Conservation (phyloP, 2,113 vertebrate genomes). For the Neotragus pygmaeus region DNA sequence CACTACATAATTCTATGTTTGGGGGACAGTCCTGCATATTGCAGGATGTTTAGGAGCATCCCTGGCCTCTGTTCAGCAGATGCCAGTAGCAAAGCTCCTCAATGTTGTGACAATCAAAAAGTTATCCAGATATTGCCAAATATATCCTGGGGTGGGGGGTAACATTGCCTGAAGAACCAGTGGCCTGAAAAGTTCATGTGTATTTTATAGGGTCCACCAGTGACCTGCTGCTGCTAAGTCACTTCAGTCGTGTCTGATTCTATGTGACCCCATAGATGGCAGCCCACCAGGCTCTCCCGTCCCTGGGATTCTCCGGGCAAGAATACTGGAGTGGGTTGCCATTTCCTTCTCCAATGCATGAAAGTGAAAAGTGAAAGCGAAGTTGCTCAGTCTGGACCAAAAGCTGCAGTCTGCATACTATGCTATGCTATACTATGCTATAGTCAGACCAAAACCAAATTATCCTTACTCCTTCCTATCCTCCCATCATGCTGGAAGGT, state of each 20-base stretch:
- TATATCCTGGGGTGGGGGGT: neutral
- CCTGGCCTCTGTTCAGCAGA: neutral
- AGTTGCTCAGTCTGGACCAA: neutral
- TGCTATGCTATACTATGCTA: too few species aligned
- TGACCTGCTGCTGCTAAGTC: neutral
- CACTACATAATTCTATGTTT: neutral
- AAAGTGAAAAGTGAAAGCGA: neutral
- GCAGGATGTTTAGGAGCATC: neutral
- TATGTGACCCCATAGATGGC: neutral
- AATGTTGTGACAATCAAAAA: neutral
- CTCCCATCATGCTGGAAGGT: neutral
- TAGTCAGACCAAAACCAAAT: neutral
- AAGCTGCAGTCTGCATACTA: too few species aligned
- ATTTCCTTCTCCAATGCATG: neutral
- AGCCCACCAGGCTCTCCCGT: rapidly evolving
- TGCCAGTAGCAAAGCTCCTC: neutral
- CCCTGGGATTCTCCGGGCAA: neutral
- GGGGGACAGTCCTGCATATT: too few species aligned
- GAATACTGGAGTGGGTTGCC: neutral
- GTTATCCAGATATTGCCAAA: neutral
- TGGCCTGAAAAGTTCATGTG: neutral
- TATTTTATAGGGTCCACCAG: neutral
- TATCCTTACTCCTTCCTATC: neutral
- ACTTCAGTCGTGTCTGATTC: neutral
- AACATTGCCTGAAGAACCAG: neutral